A percentile compares a stretch with the other conserved stretches of the same genome.
Conservation (phyloP, 2,888 invertebrate species). For the Lydus trimaculatus region DNA sequence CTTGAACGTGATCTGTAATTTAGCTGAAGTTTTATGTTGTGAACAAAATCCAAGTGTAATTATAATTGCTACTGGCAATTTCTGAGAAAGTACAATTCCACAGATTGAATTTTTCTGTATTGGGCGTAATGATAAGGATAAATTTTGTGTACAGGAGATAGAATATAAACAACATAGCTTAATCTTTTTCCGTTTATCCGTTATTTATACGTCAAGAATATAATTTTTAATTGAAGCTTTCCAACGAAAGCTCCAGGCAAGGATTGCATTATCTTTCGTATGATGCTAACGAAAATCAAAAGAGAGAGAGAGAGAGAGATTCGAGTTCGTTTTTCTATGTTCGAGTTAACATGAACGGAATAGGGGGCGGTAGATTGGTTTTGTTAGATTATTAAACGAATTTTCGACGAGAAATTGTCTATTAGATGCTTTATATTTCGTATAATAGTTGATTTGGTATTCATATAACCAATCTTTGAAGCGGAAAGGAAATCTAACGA, state of each 20-base stretch:
- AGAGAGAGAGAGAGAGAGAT: neutral
- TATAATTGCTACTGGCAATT: neutral
- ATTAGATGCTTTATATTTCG: neutral
- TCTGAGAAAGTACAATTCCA: neutral
- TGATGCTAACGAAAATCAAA: neutral
- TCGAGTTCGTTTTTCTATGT: neutral
- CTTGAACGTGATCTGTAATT: conserved; percentile 32
- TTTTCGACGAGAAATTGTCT: conserved; percentile 7
- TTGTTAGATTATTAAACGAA: conserved; percentile 7
- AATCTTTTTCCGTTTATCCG: neutral
- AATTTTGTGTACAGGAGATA: neutral
- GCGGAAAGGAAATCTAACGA: neutral
- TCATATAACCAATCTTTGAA: neutral
- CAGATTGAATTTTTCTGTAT: neutral
- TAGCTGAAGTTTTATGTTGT: conserved; percentile 15
- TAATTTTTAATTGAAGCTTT: neutral
- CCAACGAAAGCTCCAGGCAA: neutral
- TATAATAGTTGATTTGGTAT: conserved; percentile 1
- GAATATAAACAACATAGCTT: neutral
- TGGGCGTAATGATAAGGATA: neutral
- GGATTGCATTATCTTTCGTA: neutral
- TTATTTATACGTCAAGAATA: neutral
- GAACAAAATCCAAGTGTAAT: neutral
- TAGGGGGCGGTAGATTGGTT: neutral
- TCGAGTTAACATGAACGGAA: neutral